Conservation (phyloP, 2,888 invertebrate species). For the Eueremaeus valkanovi region DNA sequence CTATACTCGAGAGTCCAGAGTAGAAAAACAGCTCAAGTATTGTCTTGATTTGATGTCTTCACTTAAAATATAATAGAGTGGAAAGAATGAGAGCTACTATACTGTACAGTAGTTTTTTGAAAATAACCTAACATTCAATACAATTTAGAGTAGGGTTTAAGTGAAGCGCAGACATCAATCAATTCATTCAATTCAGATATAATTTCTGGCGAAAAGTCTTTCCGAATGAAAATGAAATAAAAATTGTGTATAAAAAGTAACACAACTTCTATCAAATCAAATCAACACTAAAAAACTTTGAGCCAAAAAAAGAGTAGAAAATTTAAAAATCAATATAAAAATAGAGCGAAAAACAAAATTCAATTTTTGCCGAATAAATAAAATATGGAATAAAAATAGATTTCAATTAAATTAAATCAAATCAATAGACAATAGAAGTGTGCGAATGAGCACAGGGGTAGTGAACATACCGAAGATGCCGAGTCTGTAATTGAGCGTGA, state of each 20-base stretch:
- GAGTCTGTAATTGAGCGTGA: conserved; percentile 92
- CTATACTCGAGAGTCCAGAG: background rate
- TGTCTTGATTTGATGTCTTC: background rate
- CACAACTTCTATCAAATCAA: background rate
- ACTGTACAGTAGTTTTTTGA: no score
- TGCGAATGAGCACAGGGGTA: background rate
- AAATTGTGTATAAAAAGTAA: background rate
- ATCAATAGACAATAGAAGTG: background rate
- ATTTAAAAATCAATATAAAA: background rate
- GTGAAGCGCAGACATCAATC: conserved; percentile 4
- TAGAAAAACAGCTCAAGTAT: background rate
- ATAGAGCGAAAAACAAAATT: no score
- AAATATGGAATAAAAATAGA: background rate
- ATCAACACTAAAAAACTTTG: background rate
- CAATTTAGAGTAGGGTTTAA: background rate
- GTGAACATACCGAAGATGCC: conserved; percentile 65
- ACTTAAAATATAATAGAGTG: no score
- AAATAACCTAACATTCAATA: background rate
- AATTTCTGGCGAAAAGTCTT: background rate
- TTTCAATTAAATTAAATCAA: background rate
- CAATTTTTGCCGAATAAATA: background rate
- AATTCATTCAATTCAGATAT: background rate
- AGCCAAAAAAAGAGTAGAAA: background rate
- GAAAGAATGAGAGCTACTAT: no score
- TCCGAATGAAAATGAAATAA: background rate